phyloP scores from a whole-genome alignment of 2,888 invertebrate species.

The Dryobotodes eremita region DNA sequence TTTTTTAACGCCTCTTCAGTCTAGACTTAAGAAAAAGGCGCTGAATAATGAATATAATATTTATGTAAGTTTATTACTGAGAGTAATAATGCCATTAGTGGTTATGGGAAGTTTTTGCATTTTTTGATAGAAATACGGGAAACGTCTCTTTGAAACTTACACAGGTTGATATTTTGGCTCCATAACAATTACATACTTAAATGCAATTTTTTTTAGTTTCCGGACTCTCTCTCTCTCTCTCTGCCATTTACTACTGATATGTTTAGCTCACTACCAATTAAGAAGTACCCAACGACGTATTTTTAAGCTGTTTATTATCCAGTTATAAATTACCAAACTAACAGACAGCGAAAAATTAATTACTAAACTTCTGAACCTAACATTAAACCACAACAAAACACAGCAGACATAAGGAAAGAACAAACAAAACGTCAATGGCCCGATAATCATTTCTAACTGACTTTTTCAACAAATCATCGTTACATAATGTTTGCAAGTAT shows the following conservation, averaged over 20 bases:
- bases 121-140: neutral
- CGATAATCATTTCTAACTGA: constrained; percentile 26
- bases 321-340: neutral
- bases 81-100: constrained; percentile 17
- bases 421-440: constrained; percentile 34
- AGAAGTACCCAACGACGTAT: neutral
- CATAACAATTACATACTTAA: neutral
- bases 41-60: constrained; percentile 16
- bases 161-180: neutral
- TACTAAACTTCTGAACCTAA: neutral
- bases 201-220: neutral
- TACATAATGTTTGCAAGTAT: constrained; percentile 57
- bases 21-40: constrained; percentile 53
- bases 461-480: constrained; percentile 60
- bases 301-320: neutral
- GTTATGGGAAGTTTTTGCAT: neutral
- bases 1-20: constrained; percentile 60
- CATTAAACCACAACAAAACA: constrained; percentile 21
- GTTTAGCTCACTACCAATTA: neutral
- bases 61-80: constrained; percentile 27
- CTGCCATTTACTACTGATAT: neutral
- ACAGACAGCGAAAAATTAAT: neutral
- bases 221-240: neutral
- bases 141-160: neutral
- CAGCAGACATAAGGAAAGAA: constrained; percentile 44